A percentile compares a stretch with the other conserved stretches of the same genome.
These are phyloP conservation scores for Epizoanthus fatuus DNA, from an alignment of 92 coral and sea anemone genomes.

Conservation along the genomic window DNA sequence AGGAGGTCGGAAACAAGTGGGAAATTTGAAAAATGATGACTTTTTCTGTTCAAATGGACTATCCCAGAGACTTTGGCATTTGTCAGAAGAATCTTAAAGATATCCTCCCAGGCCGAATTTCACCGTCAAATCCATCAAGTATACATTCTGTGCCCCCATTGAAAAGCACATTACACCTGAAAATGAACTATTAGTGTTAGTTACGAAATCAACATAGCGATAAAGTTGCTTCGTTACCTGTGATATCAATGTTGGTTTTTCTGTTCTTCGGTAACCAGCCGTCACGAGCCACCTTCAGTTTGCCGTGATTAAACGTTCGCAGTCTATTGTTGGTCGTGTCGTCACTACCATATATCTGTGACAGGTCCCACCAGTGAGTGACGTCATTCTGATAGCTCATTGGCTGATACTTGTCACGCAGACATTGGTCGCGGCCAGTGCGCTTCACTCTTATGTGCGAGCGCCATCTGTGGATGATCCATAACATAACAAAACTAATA, in stretches of 20 bases:
- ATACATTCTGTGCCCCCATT: too few relatives aligned
- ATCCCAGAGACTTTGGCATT: too few relatives aligned
- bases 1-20: too few relatives aligned
- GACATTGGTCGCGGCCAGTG: conserved; percentile 27
- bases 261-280: conserved; percentile 72
- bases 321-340: conserved; percentile 53
- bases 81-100: too few relatives aligned
- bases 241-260: conserved; percentile 80
- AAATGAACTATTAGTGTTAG: too few relatives aligned
- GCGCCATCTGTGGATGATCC: background rate
- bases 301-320: conserved; percentile 70
- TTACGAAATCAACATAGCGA: too few relatives aligned
- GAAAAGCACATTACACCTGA: too few relatives aligned
- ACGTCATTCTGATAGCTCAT: conserved; percentile 85
- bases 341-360: conserved; percentile 85
- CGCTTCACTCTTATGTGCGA: background rate
- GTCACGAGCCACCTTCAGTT: conserved; percentile 65
- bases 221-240: conserved; percentile 51
- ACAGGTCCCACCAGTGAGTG: conserved; percentile 95
- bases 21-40: too few relatives aligned
- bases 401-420: conserved; percentile 58
- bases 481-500: too few relatives aligned
- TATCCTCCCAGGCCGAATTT: too few relatives aligned
- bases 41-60: too few relatives aligned
- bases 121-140: too few relatives aligned